Evolutionary conservation across 2,888 invertebrate genomes (phyloP), one percentile per base, ranked within the genome.

Genomic region (Athalia circularis): DNA sequence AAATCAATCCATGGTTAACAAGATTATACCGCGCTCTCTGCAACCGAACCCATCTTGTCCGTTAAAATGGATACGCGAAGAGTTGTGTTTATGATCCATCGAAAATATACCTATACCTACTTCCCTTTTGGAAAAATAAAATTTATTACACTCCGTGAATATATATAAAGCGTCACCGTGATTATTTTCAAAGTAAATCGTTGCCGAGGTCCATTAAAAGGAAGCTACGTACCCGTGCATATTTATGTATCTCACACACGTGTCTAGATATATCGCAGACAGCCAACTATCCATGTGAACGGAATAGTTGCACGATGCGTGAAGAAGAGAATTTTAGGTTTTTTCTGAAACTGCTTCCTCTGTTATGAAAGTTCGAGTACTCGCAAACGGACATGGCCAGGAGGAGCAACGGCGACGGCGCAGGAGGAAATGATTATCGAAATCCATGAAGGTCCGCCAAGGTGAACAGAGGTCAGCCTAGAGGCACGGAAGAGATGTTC

Each of bases 381-480:
- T 29, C 29, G 29, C 29, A 29, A 29, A 29, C 29, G 29, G 29
- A 29, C 29, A 29, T 29, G 29, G 29, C 29, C 29, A 29, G 29
- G 29, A 29, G 29, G 29, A 29, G 29, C 29, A 29, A 29, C 29
- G 29, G 29, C 29, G 29, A 29, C 29, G 9, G 15, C 9, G 43
- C 70, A 13, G 59, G 72, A 72, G 57, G 59, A 72, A 72, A 72
- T 15, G 57, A 72, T 72, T 59, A 57, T 72, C 72, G 59, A 72
- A 72, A 57, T 72, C 72, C 59, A 59, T 59, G 57, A 13, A 59
- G 47, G 59, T 59, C 59, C 59, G 7, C 47, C 72, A 57, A 72
- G 70, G 70, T 70, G 70, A 70, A 70, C 57, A 13, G 70, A 70
- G 70, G 70, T 70, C 70, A 70, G 70, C 70, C 70, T 47, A 29